These are phyloP conservation scores for Pygocentrus nattereri DNA, from an alignment of 2,797 vertebrate species.

Conservation along the genomic window DNA sequence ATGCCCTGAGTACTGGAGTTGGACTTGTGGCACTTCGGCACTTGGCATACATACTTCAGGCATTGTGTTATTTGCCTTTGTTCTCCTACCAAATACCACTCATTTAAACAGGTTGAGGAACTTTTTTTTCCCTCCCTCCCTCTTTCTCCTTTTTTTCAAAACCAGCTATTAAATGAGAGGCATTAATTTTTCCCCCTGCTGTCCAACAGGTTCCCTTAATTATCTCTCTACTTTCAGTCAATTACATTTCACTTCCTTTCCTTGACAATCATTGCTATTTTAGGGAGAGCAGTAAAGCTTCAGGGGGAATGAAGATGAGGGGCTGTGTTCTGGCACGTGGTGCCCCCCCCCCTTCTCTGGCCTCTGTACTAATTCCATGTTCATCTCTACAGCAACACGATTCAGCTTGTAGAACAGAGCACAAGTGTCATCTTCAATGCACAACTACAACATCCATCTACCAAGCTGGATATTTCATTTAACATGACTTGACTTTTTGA, in stretches of 20 bases:
- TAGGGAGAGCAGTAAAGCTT: constrained; percentile 76
- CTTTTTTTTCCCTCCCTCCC: constrained; percentile 5
- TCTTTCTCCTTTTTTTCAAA: constrained; percentile 65
- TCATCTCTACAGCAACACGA: constrained; percentile 43
- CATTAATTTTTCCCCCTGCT: constrained; percentile 78
- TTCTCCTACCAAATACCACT: constrained; percentile 32
- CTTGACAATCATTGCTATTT: constrained; percentile 85
- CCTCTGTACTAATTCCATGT: constrained; percentile 44
- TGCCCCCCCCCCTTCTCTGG: constrained; percentile 45
- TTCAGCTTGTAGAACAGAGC: neutral
- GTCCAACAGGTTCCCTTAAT: constrained; percentile 84
- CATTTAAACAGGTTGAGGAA: constrained; percentile 67
- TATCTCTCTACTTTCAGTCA: constrained; percentile 84
- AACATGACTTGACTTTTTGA: constrained; percentile 37
- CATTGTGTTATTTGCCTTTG: neutral
- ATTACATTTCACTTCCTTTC: constrained; percentile 85
- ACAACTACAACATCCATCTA: constrained; percentile 10
- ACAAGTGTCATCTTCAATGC: neutral
- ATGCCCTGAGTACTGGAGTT: constrained; percentile 82
- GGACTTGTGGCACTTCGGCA: constrained; percentile 81
- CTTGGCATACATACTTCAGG: constrained; percentile 62
- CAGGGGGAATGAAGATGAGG: constrained; percentile 68
- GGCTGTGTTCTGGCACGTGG: constrained; percentile 67
- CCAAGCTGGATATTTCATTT: constrained; percentile 7
- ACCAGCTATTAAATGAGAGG: constrained; percentile 79